Evolutionary conservation across 2,113 vertebrate genomes (phyloP), one percentile per base, ranked within the genome.

Genomic region (Anthoscopus minutus): DNA sequence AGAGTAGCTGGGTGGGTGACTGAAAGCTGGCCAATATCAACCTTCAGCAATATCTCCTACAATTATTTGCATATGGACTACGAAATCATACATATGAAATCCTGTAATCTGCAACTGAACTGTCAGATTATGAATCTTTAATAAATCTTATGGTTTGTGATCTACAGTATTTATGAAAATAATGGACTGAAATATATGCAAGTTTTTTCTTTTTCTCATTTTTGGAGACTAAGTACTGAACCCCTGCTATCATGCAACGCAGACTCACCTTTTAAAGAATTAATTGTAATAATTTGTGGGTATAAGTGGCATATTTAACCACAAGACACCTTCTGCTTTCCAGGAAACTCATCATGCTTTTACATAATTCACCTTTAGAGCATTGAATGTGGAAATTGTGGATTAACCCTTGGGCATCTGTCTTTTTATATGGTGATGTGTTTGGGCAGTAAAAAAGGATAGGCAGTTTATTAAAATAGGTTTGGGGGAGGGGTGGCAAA

Each of bases 1-100:
- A 69, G 47, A 23, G 10, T 0, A 0, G 15, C 27, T 84, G 50
- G 24, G 6, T 58, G 67, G 30, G 35, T 7, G 5, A 15, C 66
- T 86, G 60, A 30, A 57, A 83, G 28, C 17, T 71, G 81, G 30
- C 14, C 0, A 0, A 18, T 28, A 9, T 57, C 31, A 61, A 3
- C 27, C 38, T 67, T 56, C 60, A 62, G 17, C 21, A n/a, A 9
- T 33, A 81, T 30, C 31, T 25, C 33, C 4, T 65, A 35, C 23
- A 47, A 16, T 85, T 62, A 66, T 57, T 67, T 77, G 21, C 12
- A 13, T 64, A 13, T 22, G 19, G 37, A 38, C n/a, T 56, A 48
- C 10, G 30, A 70, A 57, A 48, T 57, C 4, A 10, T 51, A 73
- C 65, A 33, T 44, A 47, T 33, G 16, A 70, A 89, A 40, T 69